Evolutionary conservation across 2,888 invertebrate genomes (phyloP).

Genomic region (Lepidocyrtinus sp.): DNA sequence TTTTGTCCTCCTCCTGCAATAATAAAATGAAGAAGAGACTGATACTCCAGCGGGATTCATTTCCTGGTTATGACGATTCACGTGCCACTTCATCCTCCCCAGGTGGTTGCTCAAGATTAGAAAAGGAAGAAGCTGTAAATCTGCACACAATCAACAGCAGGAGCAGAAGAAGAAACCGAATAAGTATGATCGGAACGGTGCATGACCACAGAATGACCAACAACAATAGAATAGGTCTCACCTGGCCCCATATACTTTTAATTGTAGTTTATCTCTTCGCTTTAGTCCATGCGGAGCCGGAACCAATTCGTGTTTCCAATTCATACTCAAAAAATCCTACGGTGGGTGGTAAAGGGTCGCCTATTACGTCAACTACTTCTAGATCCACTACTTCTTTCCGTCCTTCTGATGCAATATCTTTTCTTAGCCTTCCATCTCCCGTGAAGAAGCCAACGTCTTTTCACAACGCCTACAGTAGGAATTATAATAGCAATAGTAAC

Average conservation of each 20-base stretch:
- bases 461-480: slow-evolving; percentile 8
- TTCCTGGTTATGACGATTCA: too few species aligned
- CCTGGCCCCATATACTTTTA: slow-evolving; percentile 25
- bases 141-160: neutral
- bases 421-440: neutral
- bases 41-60: too few species aligned
- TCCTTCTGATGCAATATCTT: slow-evolving; percentile 37
- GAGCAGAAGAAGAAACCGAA: too few species aligned
- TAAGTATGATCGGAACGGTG: slow-evolving; percentile 45
- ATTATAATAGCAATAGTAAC: slow-evolving; percentile 20
- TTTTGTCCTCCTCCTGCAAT: too few species aligned
- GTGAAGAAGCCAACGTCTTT: neutral
- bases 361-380: slow-evolving; percentile 26
- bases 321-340: slow-evolving; percentile 52
- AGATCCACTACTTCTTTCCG: slow-evolving; percentile 43
- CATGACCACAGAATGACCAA: slow-evolving; percentile 55
- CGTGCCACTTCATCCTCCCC: too few species aligned
- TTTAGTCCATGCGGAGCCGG: slow-evolving; percentile 47
- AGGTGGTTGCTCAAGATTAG: neutral
- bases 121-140: neutral
- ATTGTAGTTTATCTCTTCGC: slow-evolving; percentile 36
- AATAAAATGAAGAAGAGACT: neutral
- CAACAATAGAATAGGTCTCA: slow-evolving; percentile 56
- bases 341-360: neutral
- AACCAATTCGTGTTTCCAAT: slow-evolving; percentile 53